Percentiles rank a stretch among this genome's conserved stretches.
Conservation (phyloP, 2,113 vertebrate genomes). For the Amia ocellicauda region DNA sequence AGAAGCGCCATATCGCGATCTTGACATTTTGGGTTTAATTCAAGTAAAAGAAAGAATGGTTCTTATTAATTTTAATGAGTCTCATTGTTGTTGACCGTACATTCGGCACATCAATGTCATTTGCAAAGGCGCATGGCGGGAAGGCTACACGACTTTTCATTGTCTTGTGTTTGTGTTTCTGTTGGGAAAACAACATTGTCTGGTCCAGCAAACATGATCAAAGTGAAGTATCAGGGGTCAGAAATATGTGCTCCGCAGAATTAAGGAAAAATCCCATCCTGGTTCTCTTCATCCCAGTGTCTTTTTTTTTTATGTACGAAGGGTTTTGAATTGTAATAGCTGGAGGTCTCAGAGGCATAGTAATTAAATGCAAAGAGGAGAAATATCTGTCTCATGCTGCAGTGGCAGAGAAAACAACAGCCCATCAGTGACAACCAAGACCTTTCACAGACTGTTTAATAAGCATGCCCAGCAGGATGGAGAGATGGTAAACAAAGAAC, state of each 20-base stretch:
- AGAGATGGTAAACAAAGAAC: neutral
- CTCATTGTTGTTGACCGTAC: too few relatives aligned
- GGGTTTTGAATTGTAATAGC: neutral
- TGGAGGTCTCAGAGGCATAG: slow-evolving; percentile 2
- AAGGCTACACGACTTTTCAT: too few relatives aligned
- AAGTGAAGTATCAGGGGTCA: neutral
- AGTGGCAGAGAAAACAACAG: neutral
- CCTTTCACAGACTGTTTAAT: neutral
- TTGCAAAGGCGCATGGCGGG: too few relatives aligned
- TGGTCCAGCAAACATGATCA: neutral
- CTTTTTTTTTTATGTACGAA: neutral
- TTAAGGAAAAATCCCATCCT: neutral
- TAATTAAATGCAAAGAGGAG: neutral
- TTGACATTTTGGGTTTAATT: too few relatives aligned
- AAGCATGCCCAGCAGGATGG: neutral
- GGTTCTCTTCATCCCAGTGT: neutral
- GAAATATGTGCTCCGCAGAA: neutral
- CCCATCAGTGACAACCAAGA: neutral
- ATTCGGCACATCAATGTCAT: too few relatives aligned
- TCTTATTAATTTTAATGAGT: too few relatives aligned
- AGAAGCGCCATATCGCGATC: too few relatives aligned
- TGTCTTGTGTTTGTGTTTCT: too few relatives aligned
- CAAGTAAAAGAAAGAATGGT: too few relatives aligned
- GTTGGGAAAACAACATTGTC: too few relatives aligned
- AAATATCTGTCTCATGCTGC: neutral